Conservation (phyloP, 2,888 invertebrate genomes). For the Xylophagus ater region DNA sequence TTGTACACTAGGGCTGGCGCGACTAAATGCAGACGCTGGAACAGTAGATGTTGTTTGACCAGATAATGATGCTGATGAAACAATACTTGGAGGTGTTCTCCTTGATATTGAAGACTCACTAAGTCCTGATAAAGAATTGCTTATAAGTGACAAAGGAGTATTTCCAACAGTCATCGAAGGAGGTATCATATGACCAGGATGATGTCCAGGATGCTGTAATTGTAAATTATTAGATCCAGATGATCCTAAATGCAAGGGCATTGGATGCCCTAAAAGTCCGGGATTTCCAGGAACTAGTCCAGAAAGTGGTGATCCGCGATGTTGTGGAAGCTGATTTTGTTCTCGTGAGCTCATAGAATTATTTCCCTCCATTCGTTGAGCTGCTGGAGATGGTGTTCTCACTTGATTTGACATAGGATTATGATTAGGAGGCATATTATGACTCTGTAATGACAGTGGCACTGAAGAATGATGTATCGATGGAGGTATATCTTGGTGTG, state of each 20-base stretch:
- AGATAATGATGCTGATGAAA: conserved; percentile 25
- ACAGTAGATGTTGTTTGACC: conserved; percentile 30
- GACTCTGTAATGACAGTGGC: conserved; percentile 32
- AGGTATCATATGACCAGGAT: conserved; percentile 35
- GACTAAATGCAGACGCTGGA: conserved; percentile 39
- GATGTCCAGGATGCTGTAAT: conserved; percentile 19
- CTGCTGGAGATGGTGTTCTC: conserved; percentile 35
- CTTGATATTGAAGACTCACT: conserved; percentile 22
- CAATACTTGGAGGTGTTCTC: conserved; percentile 34
- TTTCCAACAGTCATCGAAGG: conserved; percentile 29
- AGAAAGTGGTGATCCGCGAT: conserved; percentile 35
- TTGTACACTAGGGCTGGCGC: conserved; percentile 40
- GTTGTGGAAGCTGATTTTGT: conserved; percentile 18
- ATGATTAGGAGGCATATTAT: conserved; percentile 18
- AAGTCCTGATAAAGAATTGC: conserved; percentile 19
- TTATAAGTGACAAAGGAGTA: conserved; percentile 28
- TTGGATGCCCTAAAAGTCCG: conserved; percentile 35
- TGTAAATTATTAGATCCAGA: conserved; percentile 29
- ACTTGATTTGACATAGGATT: conserved; percentile 8
- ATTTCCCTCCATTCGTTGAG: conserved; percentile 28
- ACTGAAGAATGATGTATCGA: conserved; percentile 38
- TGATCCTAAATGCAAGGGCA: conserved; percentile 34
- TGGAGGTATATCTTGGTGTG: conserved; percentile 35
- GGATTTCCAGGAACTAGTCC: conserved; percentile 26
- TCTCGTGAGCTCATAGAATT: conserved; percentile 13